These are phyloP conservation scores for Bellardia pandia DNA, from an alignment of 2,888 invertebrate species.

Conservation along the genomic window DNA sequence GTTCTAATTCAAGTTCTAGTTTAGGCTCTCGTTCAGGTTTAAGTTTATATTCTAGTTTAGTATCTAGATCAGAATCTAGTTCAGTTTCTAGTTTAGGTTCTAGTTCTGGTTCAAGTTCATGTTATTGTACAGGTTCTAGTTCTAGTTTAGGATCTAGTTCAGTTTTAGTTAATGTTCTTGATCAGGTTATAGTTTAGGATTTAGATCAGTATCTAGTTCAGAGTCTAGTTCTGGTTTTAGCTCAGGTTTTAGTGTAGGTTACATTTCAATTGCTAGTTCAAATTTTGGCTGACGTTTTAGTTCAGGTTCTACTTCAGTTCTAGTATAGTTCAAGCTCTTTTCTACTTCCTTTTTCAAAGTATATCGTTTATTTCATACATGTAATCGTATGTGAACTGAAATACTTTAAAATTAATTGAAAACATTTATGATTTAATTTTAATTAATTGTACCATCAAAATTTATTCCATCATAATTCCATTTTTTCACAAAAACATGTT, in stretches of 20 bases:
- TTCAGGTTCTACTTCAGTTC: neutral
- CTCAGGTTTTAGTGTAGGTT: neutral
- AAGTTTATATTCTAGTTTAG: constrained; percentile 3
- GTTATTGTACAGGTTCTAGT: neutral
- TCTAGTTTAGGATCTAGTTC: neutral
- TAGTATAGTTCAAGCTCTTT: neutral
- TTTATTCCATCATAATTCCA: constrained; percentile 6
- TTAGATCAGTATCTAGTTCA: neutral
- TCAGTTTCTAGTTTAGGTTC: constrained; percentile 4
- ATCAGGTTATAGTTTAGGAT: neutral
- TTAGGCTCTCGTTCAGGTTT: constrained; percentile 1
- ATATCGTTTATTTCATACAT: too few species aligned
- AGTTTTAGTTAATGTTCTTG: neutral
- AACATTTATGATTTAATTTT: neutral
- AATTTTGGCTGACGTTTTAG: neutral
- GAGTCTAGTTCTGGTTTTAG: neutral
- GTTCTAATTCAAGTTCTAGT: constrained; percentile 1
- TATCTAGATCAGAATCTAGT: neutral
- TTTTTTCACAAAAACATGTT: constrained; percentile 48
- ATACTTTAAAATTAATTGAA: neutral
- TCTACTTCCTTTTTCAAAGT: neutral
- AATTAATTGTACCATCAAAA: constrained; percentile 42
- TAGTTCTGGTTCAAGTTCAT: neutral
- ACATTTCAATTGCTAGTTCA: neutral
- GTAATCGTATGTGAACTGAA: neutral